Conservation (phyloP, 2,113 vertebrate genomes). For the Typhlomys cinereus region DNA sequence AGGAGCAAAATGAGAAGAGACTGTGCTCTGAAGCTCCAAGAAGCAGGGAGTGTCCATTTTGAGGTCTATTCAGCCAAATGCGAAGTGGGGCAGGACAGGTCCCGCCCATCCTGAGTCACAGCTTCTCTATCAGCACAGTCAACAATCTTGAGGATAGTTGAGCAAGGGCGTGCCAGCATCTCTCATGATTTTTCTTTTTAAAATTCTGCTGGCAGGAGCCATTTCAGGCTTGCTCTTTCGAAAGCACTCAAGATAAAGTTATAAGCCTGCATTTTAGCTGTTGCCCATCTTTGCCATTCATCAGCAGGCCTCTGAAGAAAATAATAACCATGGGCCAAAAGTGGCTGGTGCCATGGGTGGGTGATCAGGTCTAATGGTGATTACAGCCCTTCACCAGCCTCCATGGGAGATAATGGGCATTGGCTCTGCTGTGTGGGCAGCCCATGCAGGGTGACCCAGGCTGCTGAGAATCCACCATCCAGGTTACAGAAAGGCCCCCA, state of each 20-base stretch:
- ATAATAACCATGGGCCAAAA: not conserved
- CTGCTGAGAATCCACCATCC: not conserved
- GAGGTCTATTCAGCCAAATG: not conserved
- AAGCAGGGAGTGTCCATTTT: not conserved
- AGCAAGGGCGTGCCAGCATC: not conserved
- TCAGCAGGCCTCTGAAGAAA: not conserved
- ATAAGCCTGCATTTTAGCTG: not conserved
- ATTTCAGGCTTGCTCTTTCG: not conserved
- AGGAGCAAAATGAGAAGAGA: not conserved
- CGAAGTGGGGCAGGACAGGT: not conserved
- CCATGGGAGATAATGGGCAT: not conserved
- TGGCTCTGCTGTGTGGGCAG: not conserved
- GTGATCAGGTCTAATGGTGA: not conserved
- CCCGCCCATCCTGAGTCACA: not conserved
- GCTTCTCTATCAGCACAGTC: not conserved
- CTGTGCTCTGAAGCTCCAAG: not conserved
- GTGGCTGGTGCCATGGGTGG: not conserved
- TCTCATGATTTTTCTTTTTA: not conserved
- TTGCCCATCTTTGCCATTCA: not conserved
- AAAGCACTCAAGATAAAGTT: not conserved
- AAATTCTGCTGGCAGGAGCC: not conserved
- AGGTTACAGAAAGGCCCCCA: rapidly evolving
- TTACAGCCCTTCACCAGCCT: constrained; percentile 6
- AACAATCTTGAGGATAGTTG: not conserved
- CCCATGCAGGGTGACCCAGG: not conserved